These are phyloP conservation scores for Zoanthus gigantus DNA, from an alignment of 92 coral and sea anemone species.

Conservation along the genomic window DNA sequence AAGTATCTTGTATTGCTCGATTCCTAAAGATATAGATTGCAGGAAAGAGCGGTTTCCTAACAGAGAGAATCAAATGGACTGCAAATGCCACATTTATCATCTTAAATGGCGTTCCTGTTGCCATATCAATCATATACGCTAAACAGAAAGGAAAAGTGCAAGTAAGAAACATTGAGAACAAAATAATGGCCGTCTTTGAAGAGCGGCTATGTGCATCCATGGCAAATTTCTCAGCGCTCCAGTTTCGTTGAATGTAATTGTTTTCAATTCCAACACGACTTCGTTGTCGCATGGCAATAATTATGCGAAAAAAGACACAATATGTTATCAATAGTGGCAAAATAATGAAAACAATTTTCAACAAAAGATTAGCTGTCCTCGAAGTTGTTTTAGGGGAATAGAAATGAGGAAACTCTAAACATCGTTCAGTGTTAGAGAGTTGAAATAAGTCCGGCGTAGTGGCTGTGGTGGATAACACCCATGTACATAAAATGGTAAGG, in stretches of 20 bases:
- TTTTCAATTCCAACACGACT: constrained; percentile 80
- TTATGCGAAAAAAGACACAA: constrained; percentile 76
- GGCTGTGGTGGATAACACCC: constrained; percentile 74
- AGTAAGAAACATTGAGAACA: constrained; percentile 76
- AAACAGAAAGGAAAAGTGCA: constrained; percentile 74
- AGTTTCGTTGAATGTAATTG: constrained; percentile 83
- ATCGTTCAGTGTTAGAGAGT: constrained; percentile 48
- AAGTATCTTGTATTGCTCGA: constrained; percentile 79
- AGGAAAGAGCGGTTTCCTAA: constrained; percentile 83
- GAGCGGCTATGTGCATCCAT: constrained; percentile 90
- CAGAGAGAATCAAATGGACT: constrained; percentile 71
- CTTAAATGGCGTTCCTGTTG: constrained; percentile 49
- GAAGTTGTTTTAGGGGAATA: constrained; percentile 69
- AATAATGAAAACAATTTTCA: constrained; percentile 57
- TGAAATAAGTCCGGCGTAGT: constrained; percentile 73
- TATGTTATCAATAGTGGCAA: constrained; percentile 70
- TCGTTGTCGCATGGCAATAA: constrained; percentile 78
- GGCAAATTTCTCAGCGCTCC: constrained; percentile 88
- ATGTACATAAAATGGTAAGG: constrained; percentile 68
- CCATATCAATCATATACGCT: constrained; percentile 57
- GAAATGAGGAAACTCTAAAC: constrained; percentile 68
- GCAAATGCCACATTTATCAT: constrained; percentile 65
- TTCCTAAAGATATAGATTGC: constrained; percentile 87
- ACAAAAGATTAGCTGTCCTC: constrained; percentile 55
- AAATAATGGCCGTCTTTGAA: constrained; percentile 82